These are phyloP conservation scores for Bombus cullumanus DNA, from an alignment of 1,140 invertebrate species.

Conservation along the genomic window DNA sequence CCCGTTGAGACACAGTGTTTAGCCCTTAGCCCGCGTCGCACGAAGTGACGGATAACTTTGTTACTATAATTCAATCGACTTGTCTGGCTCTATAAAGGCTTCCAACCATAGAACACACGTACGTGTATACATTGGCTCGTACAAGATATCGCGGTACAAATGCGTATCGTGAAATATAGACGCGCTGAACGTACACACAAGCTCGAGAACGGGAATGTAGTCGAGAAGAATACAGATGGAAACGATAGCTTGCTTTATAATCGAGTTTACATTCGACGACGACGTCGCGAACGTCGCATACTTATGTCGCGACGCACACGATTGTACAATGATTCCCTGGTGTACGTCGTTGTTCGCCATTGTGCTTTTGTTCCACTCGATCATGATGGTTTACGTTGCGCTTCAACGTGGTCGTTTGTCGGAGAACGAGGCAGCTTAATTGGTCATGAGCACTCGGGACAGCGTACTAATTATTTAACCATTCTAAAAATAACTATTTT, in stretches of 20 bases:
- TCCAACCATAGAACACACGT: conserved; percentile 32
- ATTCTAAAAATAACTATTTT: not conserved
- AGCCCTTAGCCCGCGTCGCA: conserved; percentile 46
- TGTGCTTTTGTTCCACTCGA: not conserved
- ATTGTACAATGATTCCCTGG: not conserved
- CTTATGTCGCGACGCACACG: not conserved
- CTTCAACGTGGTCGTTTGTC: not conserved
- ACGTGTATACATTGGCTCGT: not conserved
- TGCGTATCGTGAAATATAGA: not conserved
- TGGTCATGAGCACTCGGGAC: not conserved
- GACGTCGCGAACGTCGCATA: not conserved
- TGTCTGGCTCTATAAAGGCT: conserved; percentile 70
- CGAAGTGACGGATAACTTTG: conserved; percentile 67
- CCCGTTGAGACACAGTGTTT: conserved; percentile 37
- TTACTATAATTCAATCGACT: conserved; percentile 71
- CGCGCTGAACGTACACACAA: too few relatives aligned
- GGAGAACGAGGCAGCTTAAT: not conserved
- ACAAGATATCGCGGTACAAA: conserved; percentile 21
- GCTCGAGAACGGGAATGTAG: not conserved
- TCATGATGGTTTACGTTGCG: not conserved
- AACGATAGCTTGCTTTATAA: conserved; percentile 24
- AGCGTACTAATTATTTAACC: not conserved
- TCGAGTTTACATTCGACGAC: conserved; percentile 20
- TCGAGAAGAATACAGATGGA: not conserved
- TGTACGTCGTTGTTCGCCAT: not conserved